These are phyloP conservation scores for Megaceryle torquata DNA, from an alignment of 2,113 vertebrate genomes.

Conservation along the genomic window DNA sequence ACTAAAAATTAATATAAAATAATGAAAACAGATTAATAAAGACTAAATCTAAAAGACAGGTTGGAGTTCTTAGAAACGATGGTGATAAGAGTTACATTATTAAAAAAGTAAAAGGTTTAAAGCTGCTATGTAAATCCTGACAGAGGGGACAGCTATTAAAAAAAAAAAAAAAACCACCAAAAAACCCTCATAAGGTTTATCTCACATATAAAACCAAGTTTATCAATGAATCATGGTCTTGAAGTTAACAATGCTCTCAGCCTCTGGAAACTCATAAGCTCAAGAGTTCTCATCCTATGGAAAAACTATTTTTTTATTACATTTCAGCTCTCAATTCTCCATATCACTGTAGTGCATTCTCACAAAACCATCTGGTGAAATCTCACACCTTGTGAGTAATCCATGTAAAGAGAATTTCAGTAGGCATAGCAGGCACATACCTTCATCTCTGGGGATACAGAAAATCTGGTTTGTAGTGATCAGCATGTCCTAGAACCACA, in stretches of 20 bases:
- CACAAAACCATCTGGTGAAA: neutral
- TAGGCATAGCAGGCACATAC: neutral
- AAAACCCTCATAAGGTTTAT: neutral
- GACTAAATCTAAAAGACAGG: neutral
- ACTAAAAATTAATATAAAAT: slow-evolving; percentile 34
- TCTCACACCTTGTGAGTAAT: neutral
- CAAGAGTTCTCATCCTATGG: neutral
- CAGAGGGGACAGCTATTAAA: neutral
- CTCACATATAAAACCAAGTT: neutral
- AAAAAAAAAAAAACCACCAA: neutral
- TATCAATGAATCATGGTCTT: neutral
- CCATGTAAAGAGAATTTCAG: neutral
- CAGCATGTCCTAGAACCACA: neutral
- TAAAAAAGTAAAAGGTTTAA: neutral
- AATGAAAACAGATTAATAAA: slow-evolving; percentile 50
- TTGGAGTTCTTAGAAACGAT: neutral
- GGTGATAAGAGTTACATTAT: neutral
- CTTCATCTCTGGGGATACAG: neutral
- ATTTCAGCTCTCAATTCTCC: neutral
- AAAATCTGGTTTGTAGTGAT: neutral
- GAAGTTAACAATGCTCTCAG: neutral
- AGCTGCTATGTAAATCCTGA: neutral
- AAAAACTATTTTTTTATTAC: neutral
- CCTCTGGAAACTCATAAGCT: neutral
- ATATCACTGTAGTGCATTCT: neutral